Conservation (phyloP, 2,888 invertebrate genomes). For the Catocala sponsa region DNA sequence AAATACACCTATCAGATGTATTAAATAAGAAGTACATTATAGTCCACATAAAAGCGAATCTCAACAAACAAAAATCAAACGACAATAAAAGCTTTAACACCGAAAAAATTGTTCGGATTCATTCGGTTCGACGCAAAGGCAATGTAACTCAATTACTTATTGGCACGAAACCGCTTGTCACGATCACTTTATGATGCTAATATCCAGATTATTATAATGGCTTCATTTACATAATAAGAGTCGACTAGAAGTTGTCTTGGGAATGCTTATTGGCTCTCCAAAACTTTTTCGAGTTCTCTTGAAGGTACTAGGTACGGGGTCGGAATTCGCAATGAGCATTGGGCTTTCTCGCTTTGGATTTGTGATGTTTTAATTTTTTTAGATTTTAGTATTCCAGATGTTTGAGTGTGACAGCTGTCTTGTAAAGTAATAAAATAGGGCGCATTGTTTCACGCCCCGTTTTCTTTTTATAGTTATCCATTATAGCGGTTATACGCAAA, state of each 20-base stretch:
- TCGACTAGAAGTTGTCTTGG: constrained; percentile 39
- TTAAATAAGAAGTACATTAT: too few relatives aligned
- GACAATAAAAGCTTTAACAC: constrained; percentile 8
- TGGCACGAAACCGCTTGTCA: constrained; percentile 24
- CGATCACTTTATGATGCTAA: constrained; percentile 48
- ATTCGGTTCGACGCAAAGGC: constrained; percentile 17
- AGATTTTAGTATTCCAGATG: too few relatives aligned
- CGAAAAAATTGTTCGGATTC: constrained; percentile 14
- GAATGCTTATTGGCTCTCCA: constrained; percentile 42
- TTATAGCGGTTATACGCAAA: too few relatives aligned
- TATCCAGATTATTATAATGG: constrained; percentile 50
- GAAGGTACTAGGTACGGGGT: constrained; percentile 15
- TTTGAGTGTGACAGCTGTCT: too few relatives aligned
- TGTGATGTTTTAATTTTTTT: constrained; percentile 3
- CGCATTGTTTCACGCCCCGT: too few relatives aligned
- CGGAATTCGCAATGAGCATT: constrained; percentile 34
- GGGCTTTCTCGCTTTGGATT: background rate
- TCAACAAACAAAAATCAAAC: constrained; percentile 6
- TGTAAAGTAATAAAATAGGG: too few relatives aligned
- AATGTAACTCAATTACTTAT: constrained; percentile 34
- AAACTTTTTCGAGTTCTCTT: constrained; percentile 38
- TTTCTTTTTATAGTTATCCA: too few relatives aligned
- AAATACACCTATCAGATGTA: too few relatives aligned
- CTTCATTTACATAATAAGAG: constrained; percentile 47
- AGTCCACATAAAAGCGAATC: background rate